A percentile compares a stretch with the other conserved stretches of the same genome.
Evolutionary conservation across 2,888 invertebrate species (phyloP).

Genomic region (Mythimna vitellina): DNA sequence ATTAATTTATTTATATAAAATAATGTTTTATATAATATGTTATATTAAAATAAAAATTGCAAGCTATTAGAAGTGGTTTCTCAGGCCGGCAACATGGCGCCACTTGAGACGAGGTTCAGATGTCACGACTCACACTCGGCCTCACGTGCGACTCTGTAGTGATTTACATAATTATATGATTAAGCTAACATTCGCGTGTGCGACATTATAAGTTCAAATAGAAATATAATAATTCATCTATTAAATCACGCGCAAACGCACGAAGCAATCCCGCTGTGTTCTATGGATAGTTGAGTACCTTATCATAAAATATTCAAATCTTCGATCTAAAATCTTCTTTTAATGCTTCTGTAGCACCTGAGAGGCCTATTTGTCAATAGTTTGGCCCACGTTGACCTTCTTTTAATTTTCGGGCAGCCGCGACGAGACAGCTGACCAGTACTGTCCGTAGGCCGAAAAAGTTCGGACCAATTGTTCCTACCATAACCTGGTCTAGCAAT

Average conservation of each 20-base stretch:
- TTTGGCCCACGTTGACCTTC: no score
- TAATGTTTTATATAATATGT: no score
- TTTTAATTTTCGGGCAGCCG: no score
- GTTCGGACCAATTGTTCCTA: no score
- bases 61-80: neutral
- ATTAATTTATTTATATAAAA: no score
- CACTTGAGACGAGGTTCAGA: conserved; percentile 12
- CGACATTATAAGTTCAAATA: conserved; percentile 7
- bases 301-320: no score
- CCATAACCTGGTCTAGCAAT: no score
- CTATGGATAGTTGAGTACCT: neutral
- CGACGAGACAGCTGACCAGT: no score
- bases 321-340: no score
- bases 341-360: no score
- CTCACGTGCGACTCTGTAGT: neutral
- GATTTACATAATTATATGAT: conserved; percentile 23
- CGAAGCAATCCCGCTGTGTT: neutral
- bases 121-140: neutral
- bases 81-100: neutral
- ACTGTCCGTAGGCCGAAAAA: no score
- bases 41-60: neutral
- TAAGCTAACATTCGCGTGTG: neutral
- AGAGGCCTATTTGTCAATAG: no score
- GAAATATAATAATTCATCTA: neutral
- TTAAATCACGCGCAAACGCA: neutral